phyloP scores from a whole-genome alignment of 2,113 vertebrate genomes.

The Ciconia boyciana region DNA sequence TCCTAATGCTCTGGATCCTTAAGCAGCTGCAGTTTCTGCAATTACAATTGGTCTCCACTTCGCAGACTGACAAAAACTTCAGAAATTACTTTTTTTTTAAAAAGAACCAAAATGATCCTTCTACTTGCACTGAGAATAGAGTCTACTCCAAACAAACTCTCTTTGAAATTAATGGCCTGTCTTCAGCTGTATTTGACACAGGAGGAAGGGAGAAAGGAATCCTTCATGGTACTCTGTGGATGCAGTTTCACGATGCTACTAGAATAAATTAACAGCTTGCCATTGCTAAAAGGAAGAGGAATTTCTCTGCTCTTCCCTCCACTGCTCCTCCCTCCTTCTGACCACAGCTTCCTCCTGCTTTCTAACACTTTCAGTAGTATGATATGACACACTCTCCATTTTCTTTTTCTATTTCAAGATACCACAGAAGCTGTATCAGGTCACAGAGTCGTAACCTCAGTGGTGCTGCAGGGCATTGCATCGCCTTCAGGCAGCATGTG shows the following conservation, averaged over 20 bases:
- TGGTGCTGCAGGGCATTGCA: slow-evolving; percentile 80
- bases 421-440: slow-evolving; percentile 67
- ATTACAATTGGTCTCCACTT: not conserved
- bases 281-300: not conserved
- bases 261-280: not conserved
- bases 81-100: not conserved
- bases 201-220: not conserved
- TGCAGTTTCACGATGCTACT: not conserved
- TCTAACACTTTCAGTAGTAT: not conserved
- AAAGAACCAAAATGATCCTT: not conserved
- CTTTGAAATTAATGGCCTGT: not conserved
- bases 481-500: slow-evolving; percentile 81
- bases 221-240: not conserved
- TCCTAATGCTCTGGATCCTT: not conserved
- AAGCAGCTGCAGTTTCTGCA: not conserved
- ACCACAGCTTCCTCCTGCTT: not conserved
- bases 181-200: not conserved
- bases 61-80: not conserved
- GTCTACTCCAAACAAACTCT: not conserved
- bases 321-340: not conserved
- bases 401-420: not conserved
- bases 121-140: not conserved
- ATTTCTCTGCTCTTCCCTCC: not conserved
- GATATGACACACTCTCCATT: not conserved
- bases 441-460: slow-evolving; percentile 67